Base-by-base conservation (phyloP, 2,113 vertebrate genomes). In the Rhinolophus sinicus region DNA sequence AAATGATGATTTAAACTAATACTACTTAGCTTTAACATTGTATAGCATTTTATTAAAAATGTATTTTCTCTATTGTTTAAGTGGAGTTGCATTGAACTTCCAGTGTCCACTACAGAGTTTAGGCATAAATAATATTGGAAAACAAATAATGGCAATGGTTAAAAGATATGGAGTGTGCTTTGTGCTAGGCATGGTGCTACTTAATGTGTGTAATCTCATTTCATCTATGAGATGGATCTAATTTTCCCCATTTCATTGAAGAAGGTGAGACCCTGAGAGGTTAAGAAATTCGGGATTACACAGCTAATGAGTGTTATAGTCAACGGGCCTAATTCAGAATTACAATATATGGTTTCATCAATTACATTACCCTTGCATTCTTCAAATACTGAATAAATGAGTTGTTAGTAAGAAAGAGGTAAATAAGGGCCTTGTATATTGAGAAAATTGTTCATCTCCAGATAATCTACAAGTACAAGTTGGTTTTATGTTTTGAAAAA, bases 1-100 rank as follows among this genome's bases (percentile, higher is more conserved):
- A 81, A 88, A 88, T 70, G 60, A 47, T 85, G 13, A 78, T 88
- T 94, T 85, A 88, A 85, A 65, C 72, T 60, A 73, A 70, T 86
- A 38, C 26, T 62, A 40, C 47, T 52, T 90, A 77, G 8, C 24
- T 62, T 13, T 78, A 33, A 58, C 56, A 78, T 91, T 80, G 88
- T 21, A 77, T 6, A 77, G 2, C 19, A 82, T 77, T 85, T 73
- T 76, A 30, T 47, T 62, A 89, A 94, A 44, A 90, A 60, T 58
- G n/a, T 81, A 40, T 28, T 93, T 67, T 88, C 47, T 47, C 21
- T 70, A 14, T 81, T 82, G 14, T 58, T 88, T 81, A 30, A 83
- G 33, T 86, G 75, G 35, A 69, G 19, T 67, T 91, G 4, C 76
- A 85, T 47, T 67, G 33, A 88, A 91, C 11, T 93, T 95, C 88